Conservation (phyloP, 2,888 invertebrate species). For the Eledona agricola region DNA sequence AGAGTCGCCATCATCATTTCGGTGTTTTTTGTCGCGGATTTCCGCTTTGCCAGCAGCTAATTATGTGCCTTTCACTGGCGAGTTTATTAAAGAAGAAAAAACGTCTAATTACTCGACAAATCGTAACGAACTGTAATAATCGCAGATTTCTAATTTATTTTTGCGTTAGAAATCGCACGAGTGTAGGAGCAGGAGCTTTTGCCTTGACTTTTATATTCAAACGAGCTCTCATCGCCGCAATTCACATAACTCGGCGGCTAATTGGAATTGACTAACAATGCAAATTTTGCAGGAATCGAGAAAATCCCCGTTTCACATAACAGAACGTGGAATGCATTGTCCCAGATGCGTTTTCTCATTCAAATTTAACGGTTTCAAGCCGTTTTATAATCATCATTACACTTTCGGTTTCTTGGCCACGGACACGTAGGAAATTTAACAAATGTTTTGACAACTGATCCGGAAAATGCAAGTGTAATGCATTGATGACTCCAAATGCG, state of each 20-base stretch:
- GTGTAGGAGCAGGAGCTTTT: too few species aligned
- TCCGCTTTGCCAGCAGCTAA: slow-evolving; percentile 3
- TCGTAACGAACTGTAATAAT: slow-evolving; percentile 6
- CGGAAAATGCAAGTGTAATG: slow-evolving; percentile 10
- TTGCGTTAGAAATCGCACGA: too few species aligned
- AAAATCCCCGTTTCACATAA: slow-evolving; percentile 36
- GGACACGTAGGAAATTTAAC: too few species aligned
- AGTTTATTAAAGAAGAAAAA: slow-evolving; percentile 11
- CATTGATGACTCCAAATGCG: not conserved
- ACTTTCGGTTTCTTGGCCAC: slow-evolving; percentile 27
- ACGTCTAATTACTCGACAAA: slow-evolving; percentile 13
- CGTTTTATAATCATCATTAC: slow-evolving; percentile 2
- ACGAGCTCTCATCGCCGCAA: slow-evolving; percentile 28
- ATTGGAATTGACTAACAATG: slow-evolving; percentile 33
- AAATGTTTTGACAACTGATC: slow-evolving; percentile 16
- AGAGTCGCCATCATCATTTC: too few species aligned
- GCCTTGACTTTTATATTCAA: slow-evolving; percentile 33
- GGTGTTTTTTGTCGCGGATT: slow-evolving; percentile 7
- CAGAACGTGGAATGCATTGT: slow-evolving; percentile 15
- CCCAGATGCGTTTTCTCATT: slow-evolving; percentile 15
- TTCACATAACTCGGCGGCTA: slow-evolving; percentile 30
- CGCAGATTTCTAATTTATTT: slow-evolving; percentile 17
- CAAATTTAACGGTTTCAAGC: not conserved
- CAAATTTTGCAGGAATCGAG: slow-evolving; percentile 42
- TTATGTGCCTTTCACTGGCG: slow-evolving; percentile 16